These are phyloP conservation scores for Dicentrarchus labrax DNA, from an alignment of 2,113 vertebrate species.

Conservation along the genomic window DNA sequence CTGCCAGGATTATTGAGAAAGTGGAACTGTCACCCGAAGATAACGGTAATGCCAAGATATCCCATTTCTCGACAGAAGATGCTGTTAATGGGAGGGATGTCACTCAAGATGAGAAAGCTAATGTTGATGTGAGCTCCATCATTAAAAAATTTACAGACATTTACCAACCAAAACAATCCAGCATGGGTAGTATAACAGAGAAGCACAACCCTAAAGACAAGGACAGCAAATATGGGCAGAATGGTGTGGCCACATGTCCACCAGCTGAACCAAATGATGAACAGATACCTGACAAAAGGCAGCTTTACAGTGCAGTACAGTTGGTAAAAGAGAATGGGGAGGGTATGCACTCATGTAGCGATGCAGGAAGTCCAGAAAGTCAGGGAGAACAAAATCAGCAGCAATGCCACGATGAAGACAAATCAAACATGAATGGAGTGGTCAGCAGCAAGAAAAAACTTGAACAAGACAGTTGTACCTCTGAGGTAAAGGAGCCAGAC, in stretches of 20 bases:
- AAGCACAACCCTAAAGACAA: constrained; percentile 24
- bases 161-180: constrained; percentile 17
- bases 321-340: background rate
- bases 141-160: constrained; percentile 34
- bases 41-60: constrained; percentile 11
- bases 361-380: constrained; percentile 21
- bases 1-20: background rate
- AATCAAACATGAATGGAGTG: background rate
- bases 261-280: background rate
- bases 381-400: constrained; percentile 3
- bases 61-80: constrained; percentile 22
- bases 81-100: background rate
- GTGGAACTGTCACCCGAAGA: constrained; percentile 24
- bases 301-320: background rate
- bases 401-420: background rate
- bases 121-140: constrained; percentile 28
- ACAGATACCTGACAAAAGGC: constrained; percentile 20
- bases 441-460: background rate
- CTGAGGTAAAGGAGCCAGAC: constrained; percentile 16
- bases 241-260: constrained; percentile 8
- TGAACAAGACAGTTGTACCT: constrained; percentile 10
- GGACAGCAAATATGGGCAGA: background rate
- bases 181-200: background rate
- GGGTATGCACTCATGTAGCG: background rate
- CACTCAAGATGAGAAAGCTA: constrained; percentile 16